Evolutionary conservation across 2,888 invertebrate species (phyloP).

Genomic region (Idaea straminata): DNA sequence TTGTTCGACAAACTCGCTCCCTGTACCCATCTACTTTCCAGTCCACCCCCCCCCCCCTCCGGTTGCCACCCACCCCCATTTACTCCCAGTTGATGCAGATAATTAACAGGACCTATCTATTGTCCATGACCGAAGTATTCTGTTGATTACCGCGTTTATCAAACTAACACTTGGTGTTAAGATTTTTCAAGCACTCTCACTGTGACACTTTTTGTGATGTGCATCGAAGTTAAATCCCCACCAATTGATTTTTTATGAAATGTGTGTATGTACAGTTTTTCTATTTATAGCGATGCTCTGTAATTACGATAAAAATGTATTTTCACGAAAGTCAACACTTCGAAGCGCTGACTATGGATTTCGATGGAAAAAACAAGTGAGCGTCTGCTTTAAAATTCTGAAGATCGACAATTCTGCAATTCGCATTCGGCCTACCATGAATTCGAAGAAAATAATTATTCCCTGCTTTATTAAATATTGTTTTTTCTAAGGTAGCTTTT

Average conservation of each 20-base stretch:
- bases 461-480: no score
- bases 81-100: slow-evolving; percentile 45
- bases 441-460: no score
- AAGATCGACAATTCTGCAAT: no score
- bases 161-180: background rate
- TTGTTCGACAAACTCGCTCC: slow-evolving; percentile 65
- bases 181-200: background rate
- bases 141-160: background rate
- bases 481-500: no score
- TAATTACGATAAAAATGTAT: background rate
- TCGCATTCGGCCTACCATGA: no score
- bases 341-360: background rate
- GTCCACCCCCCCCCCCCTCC: slow-evolving; percentile 18
- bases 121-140: slow-evolving; percentile 23
- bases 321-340: background rate
- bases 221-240: no score
- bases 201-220: no score
- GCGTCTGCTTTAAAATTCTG: no score
- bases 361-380: no score
- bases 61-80: slow-evolving; percentile 29
- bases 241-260: no score
- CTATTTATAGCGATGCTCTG: background rate
- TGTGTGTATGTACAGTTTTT: background rate
- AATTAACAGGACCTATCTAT: slow-evolving; percentile 62
- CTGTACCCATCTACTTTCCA: slow-evolving; percentile 29